Base-by-base conservation (phyloP, 2,888 invertebrate genomes). In the Sinhomidia bicolor region DNA sequence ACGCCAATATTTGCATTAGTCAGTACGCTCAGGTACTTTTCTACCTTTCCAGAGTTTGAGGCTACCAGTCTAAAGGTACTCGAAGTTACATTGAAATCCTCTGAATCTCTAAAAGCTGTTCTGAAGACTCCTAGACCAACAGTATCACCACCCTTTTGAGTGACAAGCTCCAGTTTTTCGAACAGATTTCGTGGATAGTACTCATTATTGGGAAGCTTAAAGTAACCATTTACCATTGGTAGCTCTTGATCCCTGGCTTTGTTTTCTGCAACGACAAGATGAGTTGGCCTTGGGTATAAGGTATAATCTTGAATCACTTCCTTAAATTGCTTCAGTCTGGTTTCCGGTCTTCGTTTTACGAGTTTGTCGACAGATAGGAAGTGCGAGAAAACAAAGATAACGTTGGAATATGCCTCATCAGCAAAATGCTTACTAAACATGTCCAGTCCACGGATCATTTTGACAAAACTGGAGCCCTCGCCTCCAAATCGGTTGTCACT, bases 401-500 rank as follows among this genome's bases (percentile, higher is more conserved):
- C 87, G 65, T 90, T 90, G 1, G 90, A 90, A 17, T 41, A 90
- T 1, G 78, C 87, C 17, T 85, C 71, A 41, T 89, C 89, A 0
- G 89, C 82, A 1, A 90, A 71, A 23, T 65, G 54, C 0, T 80
- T 51, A 10, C 86, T 60, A 29, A 90, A 89, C 0, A 12, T 5
- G 26, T 89, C 89, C 9, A 90, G 12, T 6, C 88, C 90, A 12
- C 88, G 51, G 0, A 91, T 20, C 91, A 91, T 91, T 36, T 88
- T 83, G 6, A 88, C 85, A 81, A 89, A 91, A 0, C 44, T n/a
- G 7, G 89, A 20, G 0, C 85, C 87, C 2, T 68, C 26, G 3
- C 91, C 90, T 0, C 10, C 26, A 47, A 89, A 89, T 9, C 91
- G 84, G 71, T 91, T 91, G 71, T 91, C 91, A 29, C 23, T 23